These are phyloP conservation scores for Thamnophis elegans DNA, from an alignment of 2,797 vertebrate species.

Conservation along the genomic window DNA sequence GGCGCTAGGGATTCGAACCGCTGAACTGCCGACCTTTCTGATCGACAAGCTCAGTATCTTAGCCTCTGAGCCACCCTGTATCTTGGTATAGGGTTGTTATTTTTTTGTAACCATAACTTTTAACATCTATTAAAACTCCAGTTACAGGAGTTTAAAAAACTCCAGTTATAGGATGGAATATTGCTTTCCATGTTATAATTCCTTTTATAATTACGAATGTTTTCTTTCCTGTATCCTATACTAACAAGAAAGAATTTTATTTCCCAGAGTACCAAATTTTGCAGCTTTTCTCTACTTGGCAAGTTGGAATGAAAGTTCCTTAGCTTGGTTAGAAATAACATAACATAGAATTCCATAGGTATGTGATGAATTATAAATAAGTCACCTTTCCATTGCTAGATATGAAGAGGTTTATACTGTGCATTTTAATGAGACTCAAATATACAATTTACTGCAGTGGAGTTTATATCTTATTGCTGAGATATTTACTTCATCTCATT, in stretches of 20 bases:
- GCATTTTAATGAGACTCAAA: background rate
- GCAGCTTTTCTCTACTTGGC: background rate
- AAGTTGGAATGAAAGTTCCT: background rate
- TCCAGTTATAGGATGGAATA: background rate
- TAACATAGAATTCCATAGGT: background rate
- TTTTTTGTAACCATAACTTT: background rate
- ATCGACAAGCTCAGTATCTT: no score
- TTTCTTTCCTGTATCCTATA: background rate
- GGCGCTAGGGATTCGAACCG: no score
- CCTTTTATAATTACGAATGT: background rate
- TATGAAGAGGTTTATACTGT: background rate
- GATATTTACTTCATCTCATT: background rate
- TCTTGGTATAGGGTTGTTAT: accelerated
- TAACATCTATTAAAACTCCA: background rate
- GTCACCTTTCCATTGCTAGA: background rate
- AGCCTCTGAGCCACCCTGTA: no score
- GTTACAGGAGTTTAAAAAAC: background rate
- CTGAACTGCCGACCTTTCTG: no score
- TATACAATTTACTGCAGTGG: background rate
- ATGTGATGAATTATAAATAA: background rate
- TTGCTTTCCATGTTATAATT: background rate
- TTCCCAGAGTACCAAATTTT: background rate
- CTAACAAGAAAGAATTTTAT: background rate
- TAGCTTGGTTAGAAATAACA: background rate
- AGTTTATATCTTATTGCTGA: background rate